Evolutionary conservation across 2,888 invertebrate species (phyloP).

Genomic region (Eremobia ochroleuca): DNA sequence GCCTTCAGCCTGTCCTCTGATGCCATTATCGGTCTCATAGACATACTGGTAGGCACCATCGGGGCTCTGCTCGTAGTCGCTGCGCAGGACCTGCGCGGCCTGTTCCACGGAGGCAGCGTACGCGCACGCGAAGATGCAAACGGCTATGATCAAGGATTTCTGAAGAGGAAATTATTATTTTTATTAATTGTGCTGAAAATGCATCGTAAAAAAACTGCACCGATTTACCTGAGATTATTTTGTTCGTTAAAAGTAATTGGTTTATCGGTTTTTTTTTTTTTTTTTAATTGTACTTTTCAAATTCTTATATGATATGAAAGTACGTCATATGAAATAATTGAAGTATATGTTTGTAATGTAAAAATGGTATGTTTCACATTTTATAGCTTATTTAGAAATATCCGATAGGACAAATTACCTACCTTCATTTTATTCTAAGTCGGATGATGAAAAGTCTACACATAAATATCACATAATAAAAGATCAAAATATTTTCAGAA

Average conservation of each 20-base stretch:
- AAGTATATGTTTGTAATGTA: too few relatives aligned
- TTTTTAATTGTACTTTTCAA: too few relatives aligned
- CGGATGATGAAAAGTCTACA: neutral
- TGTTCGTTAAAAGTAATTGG: too few relatives aligned
- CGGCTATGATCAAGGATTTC: slow-evolving; percentile 74
- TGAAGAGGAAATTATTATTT: slow-evolving; percentile 36
- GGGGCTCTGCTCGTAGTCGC: slow-evolving; percentile 79
- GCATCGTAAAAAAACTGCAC: neutral
- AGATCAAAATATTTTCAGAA: neutral
- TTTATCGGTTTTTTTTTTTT: too few relatives aligned
- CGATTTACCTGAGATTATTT: neutral
- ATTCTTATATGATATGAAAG: too few relatives aligned
- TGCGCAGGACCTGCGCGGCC: slow-evolving; percentile 62
- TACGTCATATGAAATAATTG: too few relatives aligned
- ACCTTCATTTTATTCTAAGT: neutral
- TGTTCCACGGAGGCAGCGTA: slow-evolving; percentile 69
- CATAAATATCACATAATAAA: neutral
- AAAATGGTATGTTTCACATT: too few relatives aligned
- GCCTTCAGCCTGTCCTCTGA: slow-evolving; percentile 86
- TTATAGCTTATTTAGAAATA: neutral
- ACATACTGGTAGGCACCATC: slow-evolving; percentile 88
- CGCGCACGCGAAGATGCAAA: slow-evolving; percentile 73
- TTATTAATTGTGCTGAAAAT: too few relatives aligned
- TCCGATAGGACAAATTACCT: too few relatives aligned
- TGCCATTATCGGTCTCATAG: slow-evolving; percentile 92